Base-by-base conservation (phyloP, 2,888 invertebrate species). In the Toxonevra muliebris region DNA sequence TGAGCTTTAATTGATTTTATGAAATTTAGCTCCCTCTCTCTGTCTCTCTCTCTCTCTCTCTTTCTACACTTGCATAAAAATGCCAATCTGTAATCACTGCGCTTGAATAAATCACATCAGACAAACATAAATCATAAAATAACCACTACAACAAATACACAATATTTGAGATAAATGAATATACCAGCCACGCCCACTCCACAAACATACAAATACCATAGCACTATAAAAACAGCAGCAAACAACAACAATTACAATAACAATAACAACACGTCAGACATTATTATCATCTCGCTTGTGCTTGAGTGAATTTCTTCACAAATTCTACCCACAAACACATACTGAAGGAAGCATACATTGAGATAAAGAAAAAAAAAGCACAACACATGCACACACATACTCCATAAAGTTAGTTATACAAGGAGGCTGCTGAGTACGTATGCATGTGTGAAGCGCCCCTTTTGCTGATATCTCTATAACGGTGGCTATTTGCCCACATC, bases 281-380 rank as follows among this genome's bases (percentile, higher is more conserved):
- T 79, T 82, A 79, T 79, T 81, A 83, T 82, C 84, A 83, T 81
- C 81, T 80, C 75, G 79, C 80, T 84, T 79, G 80, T 82, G 83
- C 82, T 84, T 84, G 81, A 83, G 71, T 83, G 82, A 80, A 76
- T 84, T 83, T 80, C 76, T 75, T 79, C 61, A 48, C 50, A 61
- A 30, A 30, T 30, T 30, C 30, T 30, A 30, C 7, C 30, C 30
- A 30, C 7, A 30, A 30, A 30, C 30, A 30, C 30, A 30, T 7
- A 30, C 7, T 30, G 30, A 48, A 2, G 50, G 4, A 15, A 48
- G 15, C n/a, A 48, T 48, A 48, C 50, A 48, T 48, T n/a, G 50
- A 48, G 13, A 48, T 15, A 48, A 48, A n/a, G 50, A 48, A 7
- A 13, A 48, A 48, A 48, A 48, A 13, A 30, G 30, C 30, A 2